Conservation (phyloP, 2,113 vertebrate genomes). For the Hyperoodon ampullatus region DNA sequence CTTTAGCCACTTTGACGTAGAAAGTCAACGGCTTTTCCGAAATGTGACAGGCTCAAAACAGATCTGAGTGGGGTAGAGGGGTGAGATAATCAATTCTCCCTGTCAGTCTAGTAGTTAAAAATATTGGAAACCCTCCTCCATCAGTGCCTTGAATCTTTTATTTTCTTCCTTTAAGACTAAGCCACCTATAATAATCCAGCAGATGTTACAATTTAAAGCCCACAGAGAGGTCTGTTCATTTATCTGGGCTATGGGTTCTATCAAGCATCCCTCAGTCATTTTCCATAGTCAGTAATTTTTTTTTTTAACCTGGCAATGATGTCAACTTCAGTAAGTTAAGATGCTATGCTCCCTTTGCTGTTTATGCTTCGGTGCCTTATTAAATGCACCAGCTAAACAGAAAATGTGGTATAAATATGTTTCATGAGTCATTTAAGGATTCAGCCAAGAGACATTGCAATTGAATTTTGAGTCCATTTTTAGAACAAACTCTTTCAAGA, state of each 20-base stretch:
- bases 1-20: constrained; percentile 82
- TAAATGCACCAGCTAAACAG: constrained; percentile 81
- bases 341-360: constrained; percentile 57
- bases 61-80: background rate
- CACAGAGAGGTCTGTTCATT: background rate
- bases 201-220: background rate
- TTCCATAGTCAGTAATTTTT: constrained; percentile 10
- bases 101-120: constrained; percentile 58
- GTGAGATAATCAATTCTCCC: constrained; percentile 72
- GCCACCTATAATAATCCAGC: background rate
- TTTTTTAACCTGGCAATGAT: constrained; percentile 56
- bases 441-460: constrained; percentile 80
- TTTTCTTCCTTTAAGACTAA: constrained; percentile 53
- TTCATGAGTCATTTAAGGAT: constrained; percentile 85
- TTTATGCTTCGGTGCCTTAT: constrained; percentile 73
- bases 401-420: constrained; percentile 82
- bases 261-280: constrained; percentile 24
- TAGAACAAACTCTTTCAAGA: constrained; percentile 84
- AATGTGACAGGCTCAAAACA: constrained; percentile 72
- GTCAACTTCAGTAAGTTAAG: constrained; percentile 73
- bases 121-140: constrained; percentile 3
- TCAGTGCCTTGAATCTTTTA: constrained; percentile 46
- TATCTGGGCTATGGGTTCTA: background rate
- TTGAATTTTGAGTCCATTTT: constrained; percentile 86
- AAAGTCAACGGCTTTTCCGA: constrained; percentile 81